Percentiles rank a stretch among this genome's conserved stretches.
phyloP scores from a whole-genome alignment of 2,888 invertebrate species.

The Lymantria dispar region DNA sequence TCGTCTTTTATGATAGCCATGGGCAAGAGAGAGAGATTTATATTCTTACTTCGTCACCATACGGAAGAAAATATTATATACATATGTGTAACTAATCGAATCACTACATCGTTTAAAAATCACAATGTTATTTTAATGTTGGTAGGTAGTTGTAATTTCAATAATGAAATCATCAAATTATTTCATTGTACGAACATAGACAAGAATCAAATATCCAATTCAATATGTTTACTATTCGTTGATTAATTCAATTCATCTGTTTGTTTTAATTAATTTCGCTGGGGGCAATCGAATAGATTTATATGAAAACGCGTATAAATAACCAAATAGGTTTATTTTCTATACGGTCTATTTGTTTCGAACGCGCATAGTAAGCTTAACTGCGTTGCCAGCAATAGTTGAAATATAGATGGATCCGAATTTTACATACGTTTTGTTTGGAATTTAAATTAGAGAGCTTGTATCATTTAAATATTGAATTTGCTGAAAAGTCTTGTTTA shows the following conservation, averaged over 20 bases:
- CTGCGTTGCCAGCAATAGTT: constrained; percentile 15
- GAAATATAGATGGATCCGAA: constrained; percentile 25
- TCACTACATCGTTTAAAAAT: too few species aligned
- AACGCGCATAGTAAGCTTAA: constrained; percentile 26
- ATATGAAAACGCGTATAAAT: constrained; percentile 26
- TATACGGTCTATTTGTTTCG: constrained; percentile 18
- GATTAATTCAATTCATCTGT: constrained; percentile 16
- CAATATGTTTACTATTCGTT: constrained; percentile 12
- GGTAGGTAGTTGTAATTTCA: background rate
- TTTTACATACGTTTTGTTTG: background rate
- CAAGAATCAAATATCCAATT: constrained; percentile 5
- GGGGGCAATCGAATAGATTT: constrained; percentile 4
- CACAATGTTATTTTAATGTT: too few species aligned
- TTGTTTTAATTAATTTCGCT: constrained; percentile 18
- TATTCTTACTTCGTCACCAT: too few species aligned
- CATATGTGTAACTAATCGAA: too few species aligned
- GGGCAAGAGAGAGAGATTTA: too few species aligned
- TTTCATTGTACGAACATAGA: constrained; percentile 1
- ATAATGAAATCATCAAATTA: background rate
- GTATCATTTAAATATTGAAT: too few species aligned
- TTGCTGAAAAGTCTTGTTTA: too few species aligned
- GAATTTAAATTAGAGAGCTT: too few species aligned
- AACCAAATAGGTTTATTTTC: constrained; percentile 32
- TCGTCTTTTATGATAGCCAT: too few species aligned
- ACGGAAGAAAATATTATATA: too few species aligned